Evolutionary conservation across 2,113 vertebrate genomes (phyloP), one percentile per base, ranked within the genome.

Genomic region (Physeter macrocephalus): DNA sequence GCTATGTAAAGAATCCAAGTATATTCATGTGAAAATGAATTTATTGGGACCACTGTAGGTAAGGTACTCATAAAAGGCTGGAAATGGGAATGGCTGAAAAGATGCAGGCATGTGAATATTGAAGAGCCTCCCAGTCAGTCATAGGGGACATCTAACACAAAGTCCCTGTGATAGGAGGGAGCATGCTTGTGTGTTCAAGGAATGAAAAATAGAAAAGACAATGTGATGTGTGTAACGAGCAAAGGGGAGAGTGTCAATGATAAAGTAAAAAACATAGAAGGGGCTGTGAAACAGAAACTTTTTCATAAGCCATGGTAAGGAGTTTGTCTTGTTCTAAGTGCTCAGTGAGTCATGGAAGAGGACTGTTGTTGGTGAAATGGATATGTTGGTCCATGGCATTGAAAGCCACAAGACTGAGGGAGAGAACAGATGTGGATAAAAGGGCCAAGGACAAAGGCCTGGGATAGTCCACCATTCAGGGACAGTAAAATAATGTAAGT

Each of bases 71-170:
- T 41, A 20, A 43, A 77, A 90, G 34, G 20, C 5, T 64, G 36
- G 36, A 29, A 62, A 39, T n/a, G 20, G 14, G 12, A 86, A 72
- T 94, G 87, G 21, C 61, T 94, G 49, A 61, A 90, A 87, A 71
- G 25, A 77, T 1, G 18, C 39, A 41, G 43, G 1, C 29, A 25
- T 15, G 4, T 23, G 25, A 64, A 5, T 75, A 39, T 39, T 88
- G 18, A 91, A 77, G 8, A 78, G 34, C 14, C 10, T 86, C 12
- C 25, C 20, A 31, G 0, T 23, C 20, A 31, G 0, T 23, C 6
- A 36, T 20, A 89, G 6, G n/a, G 23, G 80, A 31, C 2, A 59
- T 29, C 17, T 78, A 61, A 61, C 7, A 36, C 3, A 57, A 64
- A 43, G 13, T 43, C 7, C 15, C 15, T 25, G 2, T 82, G 17